Evolutionary conservation across 2,797 vertebrate genomes (phyloP).

Genomic region (Argya squamiceps): DNA sequence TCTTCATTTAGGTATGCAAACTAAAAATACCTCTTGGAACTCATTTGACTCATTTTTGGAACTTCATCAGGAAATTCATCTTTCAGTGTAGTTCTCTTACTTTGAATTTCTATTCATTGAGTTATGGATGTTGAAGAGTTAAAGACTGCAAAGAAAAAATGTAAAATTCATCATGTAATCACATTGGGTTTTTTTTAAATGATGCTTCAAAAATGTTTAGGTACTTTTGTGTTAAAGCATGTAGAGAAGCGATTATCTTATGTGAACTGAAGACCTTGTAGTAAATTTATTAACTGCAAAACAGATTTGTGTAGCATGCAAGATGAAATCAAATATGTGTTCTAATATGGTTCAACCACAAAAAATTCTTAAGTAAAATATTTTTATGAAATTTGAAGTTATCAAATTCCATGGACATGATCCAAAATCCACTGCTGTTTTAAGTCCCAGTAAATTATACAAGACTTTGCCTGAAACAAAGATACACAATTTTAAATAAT

Average conservation of each 20-base stretch:
- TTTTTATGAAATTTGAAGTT: constrained; percentile 11
- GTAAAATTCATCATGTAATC: neutral
- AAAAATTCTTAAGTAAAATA: neutral
- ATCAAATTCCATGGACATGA: neutral
- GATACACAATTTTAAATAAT: neutral
- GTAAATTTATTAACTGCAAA: neutral
- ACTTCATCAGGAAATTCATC: neutral
- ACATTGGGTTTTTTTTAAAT: neutral
- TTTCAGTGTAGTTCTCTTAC: neutral
- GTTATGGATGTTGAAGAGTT: neutral
- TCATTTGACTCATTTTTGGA: neutral
- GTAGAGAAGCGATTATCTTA: neutral
- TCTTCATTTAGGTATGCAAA: neutral
- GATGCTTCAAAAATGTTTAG: neutral
- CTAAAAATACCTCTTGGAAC: neutral
- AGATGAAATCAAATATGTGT: neutral
- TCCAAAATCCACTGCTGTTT: neutral
- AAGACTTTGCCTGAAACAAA: neutral
- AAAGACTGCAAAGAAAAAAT: neutral
- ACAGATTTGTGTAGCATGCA: neutral
- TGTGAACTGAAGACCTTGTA: neutral
- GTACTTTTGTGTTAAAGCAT: neutral
- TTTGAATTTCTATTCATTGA: neutral
- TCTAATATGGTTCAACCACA: neutral
- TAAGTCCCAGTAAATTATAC: neutral